phyloP scores from a whole-genome alignment of 2,113 vertebrate species.

The Brienomyrus longianalis region DNA sequence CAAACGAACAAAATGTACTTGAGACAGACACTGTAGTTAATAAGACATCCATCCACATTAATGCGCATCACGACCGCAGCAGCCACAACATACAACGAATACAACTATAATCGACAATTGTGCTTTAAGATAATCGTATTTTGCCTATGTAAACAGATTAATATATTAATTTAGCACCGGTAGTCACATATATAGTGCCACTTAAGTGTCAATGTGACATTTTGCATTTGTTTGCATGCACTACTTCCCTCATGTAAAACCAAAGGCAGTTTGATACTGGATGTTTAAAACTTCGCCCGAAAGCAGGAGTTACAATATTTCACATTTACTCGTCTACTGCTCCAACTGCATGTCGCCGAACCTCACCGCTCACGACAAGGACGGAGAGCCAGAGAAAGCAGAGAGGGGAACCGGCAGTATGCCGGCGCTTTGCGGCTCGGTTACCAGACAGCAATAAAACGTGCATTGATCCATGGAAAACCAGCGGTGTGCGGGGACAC shows the following conservation, averaged over 20 bases:
- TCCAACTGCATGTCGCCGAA: neutral
- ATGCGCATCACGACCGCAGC: neutral
- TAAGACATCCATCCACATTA: neutral
- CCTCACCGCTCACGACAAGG: neutral
- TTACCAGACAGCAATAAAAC: neutral
- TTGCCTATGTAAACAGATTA: neutral
- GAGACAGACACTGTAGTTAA: neutral
- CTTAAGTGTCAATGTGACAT: neutral
- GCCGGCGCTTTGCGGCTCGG: neutral
- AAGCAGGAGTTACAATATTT: neutral
- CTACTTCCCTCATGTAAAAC: neutral
- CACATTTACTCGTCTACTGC: neutral
- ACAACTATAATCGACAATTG: neutral
- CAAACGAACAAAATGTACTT: neutral
- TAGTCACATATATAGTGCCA: neutral
- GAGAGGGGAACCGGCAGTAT: neutral
- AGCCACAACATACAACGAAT: neutral
- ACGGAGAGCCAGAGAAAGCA: neutral
- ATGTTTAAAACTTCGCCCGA: neutral
- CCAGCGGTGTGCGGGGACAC: neutral
- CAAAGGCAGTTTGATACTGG: neutral
- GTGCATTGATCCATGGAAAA: neutral
- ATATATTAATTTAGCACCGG: neutral
- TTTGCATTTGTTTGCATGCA: neutral
- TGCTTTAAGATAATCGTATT: neutral